Conservation (phyloP, 2,888 invertebrate genomes). For the Encarsia formosa region DNA sequence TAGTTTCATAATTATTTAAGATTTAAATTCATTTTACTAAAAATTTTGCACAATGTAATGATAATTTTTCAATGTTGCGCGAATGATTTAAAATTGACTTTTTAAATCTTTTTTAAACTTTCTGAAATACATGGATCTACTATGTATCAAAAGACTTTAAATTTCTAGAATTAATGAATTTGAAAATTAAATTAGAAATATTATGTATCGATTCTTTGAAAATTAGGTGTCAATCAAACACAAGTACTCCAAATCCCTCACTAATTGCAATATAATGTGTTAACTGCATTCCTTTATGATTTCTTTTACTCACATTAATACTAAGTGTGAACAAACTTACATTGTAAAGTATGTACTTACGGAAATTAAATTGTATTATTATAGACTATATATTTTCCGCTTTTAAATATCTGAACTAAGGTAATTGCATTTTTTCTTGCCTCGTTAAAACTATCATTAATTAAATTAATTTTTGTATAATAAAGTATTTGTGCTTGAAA, state of each 20-base stretch:
- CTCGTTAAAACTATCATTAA: constrained; percentile 3
- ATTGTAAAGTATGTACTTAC: neutral
- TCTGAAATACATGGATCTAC: neutral
- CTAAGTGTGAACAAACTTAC: neutral
- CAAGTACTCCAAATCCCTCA: neutral
- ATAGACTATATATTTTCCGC: neutral
- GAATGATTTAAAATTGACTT: neutral
- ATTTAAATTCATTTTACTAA: neutral
- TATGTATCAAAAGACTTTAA: neutral
- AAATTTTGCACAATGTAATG: no score
- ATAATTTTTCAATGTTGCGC: no score
- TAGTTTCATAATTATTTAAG: no score
- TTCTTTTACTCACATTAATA: neutral
- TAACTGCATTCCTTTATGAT: neutral
- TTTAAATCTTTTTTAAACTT: neutral
- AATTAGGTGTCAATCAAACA: neutral
- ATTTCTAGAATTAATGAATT: no score
- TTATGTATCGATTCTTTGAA: neutral
- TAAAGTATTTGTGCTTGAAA: constrained; percentile 16
- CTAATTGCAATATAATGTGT: neutral
- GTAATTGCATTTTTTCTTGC: constrained; percentile 13
- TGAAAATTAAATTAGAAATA: no score
- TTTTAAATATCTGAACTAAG: no score
- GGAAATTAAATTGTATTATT: neutral
- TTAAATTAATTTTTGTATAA: constrained; percentile 10